Conservation (phyloP, 2,797 vertebrate species). For the Coluber constrictor region DNA sequence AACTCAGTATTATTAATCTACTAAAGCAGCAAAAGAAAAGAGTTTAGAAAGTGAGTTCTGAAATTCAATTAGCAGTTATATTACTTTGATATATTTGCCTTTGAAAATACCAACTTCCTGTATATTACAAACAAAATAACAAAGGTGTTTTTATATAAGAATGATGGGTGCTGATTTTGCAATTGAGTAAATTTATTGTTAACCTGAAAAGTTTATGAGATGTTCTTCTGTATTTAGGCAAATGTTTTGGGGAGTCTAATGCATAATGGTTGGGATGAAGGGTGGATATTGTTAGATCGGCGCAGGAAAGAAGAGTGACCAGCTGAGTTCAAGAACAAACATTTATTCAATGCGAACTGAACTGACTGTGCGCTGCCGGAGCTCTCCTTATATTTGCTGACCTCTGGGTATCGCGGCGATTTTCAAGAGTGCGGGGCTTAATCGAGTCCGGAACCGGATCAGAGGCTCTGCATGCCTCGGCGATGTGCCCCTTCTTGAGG, state of each 20-base stretch:
- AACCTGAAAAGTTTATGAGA: background rate
- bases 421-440: no score
- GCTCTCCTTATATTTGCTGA: no score
- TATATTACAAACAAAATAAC: background rate
- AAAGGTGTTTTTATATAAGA: background rate
- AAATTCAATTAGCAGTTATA: background rate
- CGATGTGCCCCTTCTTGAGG: no score
- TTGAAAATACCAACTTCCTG: background rate
- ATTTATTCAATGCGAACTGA: no score
- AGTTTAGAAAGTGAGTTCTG: background rate
- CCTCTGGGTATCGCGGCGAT: no score
- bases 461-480: no score
- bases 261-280: constrained; percentile 29
- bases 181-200: background rate
- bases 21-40: background rate
- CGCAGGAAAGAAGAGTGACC: no score
- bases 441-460: no score
- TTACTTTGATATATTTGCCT: background rate
- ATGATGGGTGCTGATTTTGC: background rate
- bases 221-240: constrained; percentile 8
- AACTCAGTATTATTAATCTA: background rate
- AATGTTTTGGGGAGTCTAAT: background rate
- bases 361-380: no score
- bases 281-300: no score
- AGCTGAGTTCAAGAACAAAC: no score